A percentile compares a stretch with the other conserved stretches of the same genome.
Conservation (phyloP, 2,113 vertebrate genomes). For the Climacteris rufus region DNA sequence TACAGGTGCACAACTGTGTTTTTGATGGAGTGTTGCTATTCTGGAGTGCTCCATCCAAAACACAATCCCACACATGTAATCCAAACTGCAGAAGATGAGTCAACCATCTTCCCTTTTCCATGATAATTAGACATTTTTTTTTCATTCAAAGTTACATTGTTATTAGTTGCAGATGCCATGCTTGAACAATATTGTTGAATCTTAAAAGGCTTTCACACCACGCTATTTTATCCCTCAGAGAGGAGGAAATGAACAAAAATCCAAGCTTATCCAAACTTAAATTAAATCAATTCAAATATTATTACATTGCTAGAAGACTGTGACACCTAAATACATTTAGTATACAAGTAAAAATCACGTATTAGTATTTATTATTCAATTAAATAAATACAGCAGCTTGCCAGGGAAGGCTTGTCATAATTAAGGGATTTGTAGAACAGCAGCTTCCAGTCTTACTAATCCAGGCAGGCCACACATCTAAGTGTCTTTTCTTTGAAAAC, state of each 20-base stretch:
- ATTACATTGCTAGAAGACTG: background rate
- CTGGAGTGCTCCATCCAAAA: conserved; percentile 76
- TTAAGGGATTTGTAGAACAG: background rate
- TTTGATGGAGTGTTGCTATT: conserved; percentile 81
- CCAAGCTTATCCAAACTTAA: background rate
- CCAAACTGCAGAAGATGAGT: conserved; percentile 74
- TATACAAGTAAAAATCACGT: background rate
- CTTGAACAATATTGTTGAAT: conserved; percentile 17
- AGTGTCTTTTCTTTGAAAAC: conserved; percentile 55
- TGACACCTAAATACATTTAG: background rate
- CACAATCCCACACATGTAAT: conserved; percentile 77
- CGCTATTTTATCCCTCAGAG: background rate
- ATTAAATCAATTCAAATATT: conserved; percentile 1
- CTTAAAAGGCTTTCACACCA: conserved; percentile 39
- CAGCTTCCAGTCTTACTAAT: conserved; percentile 14
- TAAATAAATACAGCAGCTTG: background rate
- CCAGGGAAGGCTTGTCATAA: background rate
- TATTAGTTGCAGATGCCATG: conserved; percentile 50
- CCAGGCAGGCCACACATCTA: background rate
- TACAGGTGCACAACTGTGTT: conserved; percentile 81
- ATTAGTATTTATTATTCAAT: no score
- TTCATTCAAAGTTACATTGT: conserved; percentile 11
- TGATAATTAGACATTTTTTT: conserved; percentile 47
- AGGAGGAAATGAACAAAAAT: conserved; percentile 20
- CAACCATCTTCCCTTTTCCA: conserved; percentile 53